Conservation (phyloP, 2,888 invertebrate species). For the Celastrina argiolus region DNA sequence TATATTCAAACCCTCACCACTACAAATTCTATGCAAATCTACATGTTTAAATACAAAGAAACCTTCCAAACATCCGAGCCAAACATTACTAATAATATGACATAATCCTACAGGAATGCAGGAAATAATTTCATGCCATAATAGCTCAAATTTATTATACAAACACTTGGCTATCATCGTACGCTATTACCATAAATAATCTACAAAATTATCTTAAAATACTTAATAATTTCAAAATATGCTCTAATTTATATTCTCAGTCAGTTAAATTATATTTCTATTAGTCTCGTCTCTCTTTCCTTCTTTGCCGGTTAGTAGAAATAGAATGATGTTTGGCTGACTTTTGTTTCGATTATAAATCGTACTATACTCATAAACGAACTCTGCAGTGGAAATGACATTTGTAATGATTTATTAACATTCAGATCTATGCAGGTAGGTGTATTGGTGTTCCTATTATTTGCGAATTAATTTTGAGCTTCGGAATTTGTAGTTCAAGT, state of each 20-base stretch:
- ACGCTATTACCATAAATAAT: conserved; percentile 25
- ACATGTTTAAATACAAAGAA: too few species aligned
- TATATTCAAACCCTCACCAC: too few species aligned
- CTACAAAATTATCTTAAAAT: conserved; percentile 24
- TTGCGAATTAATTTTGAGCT: conserved; percentile 43
- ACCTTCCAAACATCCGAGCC: not conserved
- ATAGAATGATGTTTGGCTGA: too few species aligned
- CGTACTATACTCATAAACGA: not conserved
- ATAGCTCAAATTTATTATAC: not conserved
- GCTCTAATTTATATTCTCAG: not conserved
- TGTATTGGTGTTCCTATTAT: conserved; percentile 58
- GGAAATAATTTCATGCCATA: not conserved
- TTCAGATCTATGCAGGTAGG: conserved; percentile 52
- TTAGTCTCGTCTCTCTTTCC: too few species aligned
- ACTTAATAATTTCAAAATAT: conserved; percentile 30
- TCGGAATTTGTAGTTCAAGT: not conserved
- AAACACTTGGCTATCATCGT: not conserved
- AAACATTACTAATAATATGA: not conserved
- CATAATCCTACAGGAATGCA: not conserved
- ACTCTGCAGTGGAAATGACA: not conserved
- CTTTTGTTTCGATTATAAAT: too few species aligned
- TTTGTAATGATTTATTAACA: conserved; percentile 1
- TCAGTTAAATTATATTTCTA: not conserved
- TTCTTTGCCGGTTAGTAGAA: too few species aligned
- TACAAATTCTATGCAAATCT: too few species aligned